Base-by-base conservation (phyloP, 2,113 vertebrate species). In the Hippocampus zosterae region DNA sequence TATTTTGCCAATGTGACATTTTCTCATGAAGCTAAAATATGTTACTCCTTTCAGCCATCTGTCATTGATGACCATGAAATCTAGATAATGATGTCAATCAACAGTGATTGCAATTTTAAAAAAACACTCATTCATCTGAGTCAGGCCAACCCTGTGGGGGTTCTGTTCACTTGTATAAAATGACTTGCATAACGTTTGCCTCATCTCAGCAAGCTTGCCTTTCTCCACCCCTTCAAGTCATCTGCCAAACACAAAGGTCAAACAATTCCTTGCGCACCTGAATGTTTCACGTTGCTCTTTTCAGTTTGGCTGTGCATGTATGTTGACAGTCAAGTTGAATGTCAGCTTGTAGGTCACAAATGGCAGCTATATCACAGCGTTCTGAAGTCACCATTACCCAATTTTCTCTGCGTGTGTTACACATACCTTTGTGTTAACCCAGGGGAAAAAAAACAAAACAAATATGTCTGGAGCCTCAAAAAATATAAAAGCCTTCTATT, bases 221-320 rank as follows among this genome's bases (percentile, higher is more conserved):
- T 85, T 88, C 81, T 79, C 76, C 78, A 77, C 67, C 23, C 18
- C 75, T 84, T 86, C 78, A 83, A 80, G 76, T 71, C n/a, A 50
- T 74, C 83, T 79, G 81, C 80, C 76, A 85, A 44, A 67, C 71
- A 81, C 44, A 88, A 89, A 89, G 88, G 86, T 88, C 84, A 89
- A 85, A 88, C 84, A 87, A 85, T 85, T 84, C 87, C 80, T 81
- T 75, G 76, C 77, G 81, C 77, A 85, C 79, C 83, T 83, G 74
- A 77, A 69, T 77, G 73, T 78, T 84, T 79, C 78, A 70, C 78
- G 55, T 72, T 83, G 81, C 81, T 87, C 83, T 88, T 81, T 84
- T 81, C 83, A 76, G 69, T 68, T 69, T 9, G 16, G 5, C 57
- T 1, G 25, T 65, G 18, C 1, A 46, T 65, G 56, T 23, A 40